phyloP scores from a whole-genome alignment of 2,113 vertebrate genomes.

The Hydrochoerus hydrochaeris region DNA sequence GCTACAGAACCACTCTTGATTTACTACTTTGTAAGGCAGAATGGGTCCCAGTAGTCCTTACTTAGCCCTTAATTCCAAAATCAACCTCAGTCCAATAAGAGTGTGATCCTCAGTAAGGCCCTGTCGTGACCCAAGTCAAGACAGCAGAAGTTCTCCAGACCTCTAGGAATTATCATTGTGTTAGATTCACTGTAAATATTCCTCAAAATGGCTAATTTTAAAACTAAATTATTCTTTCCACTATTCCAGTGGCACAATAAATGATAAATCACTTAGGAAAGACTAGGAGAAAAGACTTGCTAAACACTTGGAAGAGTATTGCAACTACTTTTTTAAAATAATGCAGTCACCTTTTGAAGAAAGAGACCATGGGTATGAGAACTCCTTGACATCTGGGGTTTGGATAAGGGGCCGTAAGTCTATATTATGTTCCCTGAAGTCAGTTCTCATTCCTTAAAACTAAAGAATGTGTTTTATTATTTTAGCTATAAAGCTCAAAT shows the following conservation, averaged over 20 bases:
- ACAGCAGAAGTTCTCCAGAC: background rate
- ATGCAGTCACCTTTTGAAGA: background rate
- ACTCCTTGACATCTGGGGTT: background rate
- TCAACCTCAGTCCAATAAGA: background rate
- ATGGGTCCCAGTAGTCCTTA: background rate
- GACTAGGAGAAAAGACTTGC: background rate
- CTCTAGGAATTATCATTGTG: slow-evolving; percentile 9
- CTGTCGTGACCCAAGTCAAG: background rate
- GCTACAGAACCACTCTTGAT: background rate
- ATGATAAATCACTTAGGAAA: slow-evolving; percentile 22
- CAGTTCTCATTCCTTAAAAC: background rate
- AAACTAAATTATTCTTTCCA: background rate
- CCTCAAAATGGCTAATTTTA: background rate
- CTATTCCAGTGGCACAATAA: background rate
- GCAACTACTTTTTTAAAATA: background rate
- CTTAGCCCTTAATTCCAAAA: background rate
- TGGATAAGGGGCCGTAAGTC: background rate
- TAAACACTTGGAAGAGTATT: background rate
- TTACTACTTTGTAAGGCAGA: background rate
- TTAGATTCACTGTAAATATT: slow-evolving; percentile 40
- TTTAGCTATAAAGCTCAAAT: slow-evolving; percentile 44
- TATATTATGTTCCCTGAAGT: background rate
- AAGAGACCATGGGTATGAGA: background rate
- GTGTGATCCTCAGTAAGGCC: background rate
- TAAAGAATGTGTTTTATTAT: background rate